Base-by-base conservation (phyloP, 2,113 vertebrate species). In the Macaca fascicularis region DNA sequence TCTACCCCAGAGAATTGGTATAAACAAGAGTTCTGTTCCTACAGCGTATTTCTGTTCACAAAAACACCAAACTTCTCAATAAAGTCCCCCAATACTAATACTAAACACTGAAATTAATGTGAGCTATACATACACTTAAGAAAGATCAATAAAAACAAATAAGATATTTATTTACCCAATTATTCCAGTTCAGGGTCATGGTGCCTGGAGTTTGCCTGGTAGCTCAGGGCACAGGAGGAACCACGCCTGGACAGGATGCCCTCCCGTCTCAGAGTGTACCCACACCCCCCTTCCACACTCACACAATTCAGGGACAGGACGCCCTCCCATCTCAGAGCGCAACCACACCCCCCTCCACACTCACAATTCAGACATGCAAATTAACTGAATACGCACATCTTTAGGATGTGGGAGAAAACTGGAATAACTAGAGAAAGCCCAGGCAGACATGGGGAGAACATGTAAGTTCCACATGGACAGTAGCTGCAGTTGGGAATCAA, bases 241-340 rank as follows among this genome's bases (percentile, higher is more conserved):
- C 16, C 16, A 8, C 0, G 3, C 32, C 16, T 35, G 16, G 16
- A 35, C 67, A 35, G 16, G 67, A 17, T 1, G 3, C 30, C 32
- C 6, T 61, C 59, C 25, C 0, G 0, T 61, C 23, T 17, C 32
- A 35, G 32, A 35, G 67, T 2, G 0, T 3, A 69, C 32, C 32
- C 32, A n/a, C 52, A 52, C 10, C 25, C 59, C 23, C 10, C 25
- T 61, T 43, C 43, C 10, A 59, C 23, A 59, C 57, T 59, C 43
- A 45, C 57, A 59, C 57, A 25, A 25, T 67, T 12, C 64, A 67
- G 64, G 43, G 43, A 45, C 43, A 45, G 43, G 43, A 45, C 43
- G 1, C 43, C 43, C 43, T 59, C 57, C 23, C 9, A 1, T 59
- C 22, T 14, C 30, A 32, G 30, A 35, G 64, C 12, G 0, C 30